Conservation (phyloP, 2,113 vertebrate species). For the Cyanistes caeruleus region DNA sequence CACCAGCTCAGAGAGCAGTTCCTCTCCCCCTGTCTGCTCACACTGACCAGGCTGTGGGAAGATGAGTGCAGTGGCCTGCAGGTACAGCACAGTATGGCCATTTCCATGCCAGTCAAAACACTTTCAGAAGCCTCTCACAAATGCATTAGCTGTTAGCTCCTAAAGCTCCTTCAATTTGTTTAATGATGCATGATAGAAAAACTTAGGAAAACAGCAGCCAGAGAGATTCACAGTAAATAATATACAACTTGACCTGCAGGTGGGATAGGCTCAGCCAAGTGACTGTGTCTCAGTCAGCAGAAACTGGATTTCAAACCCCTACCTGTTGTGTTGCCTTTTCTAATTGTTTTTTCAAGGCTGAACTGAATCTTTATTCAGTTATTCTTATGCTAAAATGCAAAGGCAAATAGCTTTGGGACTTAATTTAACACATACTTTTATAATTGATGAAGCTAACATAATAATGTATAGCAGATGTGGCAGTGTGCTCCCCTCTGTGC, state of each 20-base stretch:
- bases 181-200: background rate
- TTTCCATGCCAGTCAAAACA: background rate
- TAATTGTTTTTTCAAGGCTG: background rate
- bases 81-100: fast-evolving
- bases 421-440: background rate
- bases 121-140: background rate
- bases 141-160: background rate
- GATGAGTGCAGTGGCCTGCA: background rate
- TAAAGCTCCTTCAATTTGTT: background rate
- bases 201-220: background rate
- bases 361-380: no score
- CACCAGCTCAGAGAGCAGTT: background rate
- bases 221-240: background rate
- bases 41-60: fast-evolving
- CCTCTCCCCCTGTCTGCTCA: background rate
- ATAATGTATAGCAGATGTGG: background rate
- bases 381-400: background rate
- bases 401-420: background rate
- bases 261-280: background rate
- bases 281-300: background rate
- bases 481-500: background rate
- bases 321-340: background rate
- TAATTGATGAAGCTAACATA: background rate
- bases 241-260: background rate
- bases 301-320: background rate